Percentiles rank a stretch among this genome's conserved stretches.
Conservation (phyloP, 2,113 vertebrate species). For the Ictidomys tridecemlineatus region DNA sequence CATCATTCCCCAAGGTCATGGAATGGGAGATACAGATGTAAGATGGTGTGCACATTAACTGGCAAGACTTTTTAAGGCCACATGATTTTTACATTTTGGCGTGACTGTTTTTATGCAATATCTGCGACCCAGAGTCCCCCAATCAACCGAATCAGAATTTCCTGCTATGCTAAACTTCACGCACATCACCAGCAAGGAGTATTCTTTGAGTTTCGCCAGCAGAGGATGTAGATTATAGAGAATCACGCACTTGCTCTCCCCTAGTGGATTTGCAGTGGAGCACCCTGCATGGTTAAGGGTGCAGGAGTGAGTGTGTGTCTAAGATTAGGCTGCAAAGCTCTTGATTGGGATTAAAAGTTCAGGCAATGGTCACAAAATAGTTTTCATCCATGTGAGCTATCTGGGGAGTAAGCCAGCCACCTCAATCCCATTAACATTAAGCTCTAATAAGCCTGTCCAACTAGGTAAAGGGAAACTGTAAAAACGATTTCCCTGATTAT, state of each 20-base stretch:
- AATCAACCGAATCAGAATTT: background rate
- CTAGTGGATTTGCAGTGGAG: background rate
- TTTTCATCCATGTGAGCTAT: background rate
- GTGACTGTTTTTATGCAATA: background rate
- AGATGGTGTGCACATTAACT: too few species aligned
- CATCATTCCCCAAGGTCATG: background rate
- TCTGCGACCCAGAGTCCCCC: background rate
- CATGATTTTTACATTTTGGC: background rate
- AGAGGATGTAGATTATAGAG: background rate
- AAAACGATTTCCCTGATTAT: too few species aligned
- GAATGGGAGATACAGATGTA: background rate
- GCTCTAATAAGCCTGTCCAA: background rate
- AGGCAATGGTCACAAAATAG: background rate
- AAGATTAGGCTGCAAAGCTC: background rate
- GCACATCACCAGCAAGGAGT: background rate
- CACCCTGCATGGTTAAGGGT: background rate
- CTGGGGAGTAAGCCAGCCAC: background rate
- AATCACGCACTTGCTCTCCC: background rate
- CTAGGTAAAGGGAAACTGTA: background rate
- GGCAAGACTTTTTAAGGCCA: background rate
- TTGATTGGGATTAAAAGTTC: constrained; percentile 33
- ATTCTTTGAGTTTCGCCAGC: background rate
- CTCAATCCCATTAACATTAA: background rate
- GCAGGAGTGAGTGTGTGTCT: background rate
- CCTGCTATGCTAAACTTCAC: background rate